A percentile compares a stretch with the other conserved stretches of the same genome.
These are phyloP conservation scores for Anguilla megastoma DNA, from an alignment of 2,797 vertebrate genomes.

Conservation along the genomic window DNA sequence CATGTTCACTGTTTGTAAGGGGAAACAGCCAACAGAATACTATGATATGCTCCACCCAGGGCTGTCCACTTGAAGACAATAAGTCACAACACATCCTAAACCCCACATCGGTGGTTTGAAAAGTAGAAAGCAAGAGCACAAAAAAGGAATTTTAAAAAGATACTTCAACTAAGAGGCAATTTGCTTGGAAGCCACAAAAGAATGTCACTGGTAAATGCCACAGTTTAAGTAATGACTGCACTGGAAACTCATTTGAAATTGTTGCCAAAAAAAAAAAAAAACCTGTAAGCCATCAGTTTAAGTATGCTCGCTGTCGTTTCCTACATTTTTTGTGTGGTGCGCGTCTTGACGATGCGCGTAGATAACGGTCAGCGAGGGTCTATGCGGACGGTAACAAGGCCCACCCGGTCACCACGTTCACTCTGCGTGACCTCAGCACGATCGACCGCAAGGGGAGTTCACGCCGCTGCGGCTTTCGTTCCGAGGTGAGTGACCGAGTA, in stretches of 20 bases:
- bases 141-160: conserved; percentile 11
- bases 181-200: conserved; percentile 29
- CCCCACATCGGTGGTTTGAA: not conserved
- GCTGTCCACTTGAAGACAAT: not conserved
- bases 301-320: not conserved
- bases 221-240: conserved; percentile 21
- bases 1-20: not conserved
- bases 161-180: conserved; percentile 6
- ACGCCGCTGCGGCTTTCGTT: not conserved
- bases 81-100: not conserved
- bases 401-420: not conserved
- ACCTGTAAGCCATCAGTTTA: not conserved
- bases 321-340: not conserved
- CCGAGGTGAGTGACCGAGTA: not conserved
- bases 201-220: conserved; percentile 34
- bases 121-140: not conserved
- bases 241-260: conserved; percentile 20
- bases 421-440: not conserved
- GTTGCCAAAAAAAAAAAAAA: conserved; percentile 21
- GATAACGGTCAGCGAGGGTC: not conserved
- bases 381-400: too few relatives aligned
- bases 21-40: not conserved
- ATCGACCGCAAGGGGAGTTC: conserved; percentile 12
- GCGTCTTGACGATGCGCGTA: not conserved
- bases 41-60: not conserved